A percentile compares a stretch with the other conserved stretches of the same genome.
Conservation (phyloP, 2,797 vertebrate species). For the Propithecus deckenii region DNA sequence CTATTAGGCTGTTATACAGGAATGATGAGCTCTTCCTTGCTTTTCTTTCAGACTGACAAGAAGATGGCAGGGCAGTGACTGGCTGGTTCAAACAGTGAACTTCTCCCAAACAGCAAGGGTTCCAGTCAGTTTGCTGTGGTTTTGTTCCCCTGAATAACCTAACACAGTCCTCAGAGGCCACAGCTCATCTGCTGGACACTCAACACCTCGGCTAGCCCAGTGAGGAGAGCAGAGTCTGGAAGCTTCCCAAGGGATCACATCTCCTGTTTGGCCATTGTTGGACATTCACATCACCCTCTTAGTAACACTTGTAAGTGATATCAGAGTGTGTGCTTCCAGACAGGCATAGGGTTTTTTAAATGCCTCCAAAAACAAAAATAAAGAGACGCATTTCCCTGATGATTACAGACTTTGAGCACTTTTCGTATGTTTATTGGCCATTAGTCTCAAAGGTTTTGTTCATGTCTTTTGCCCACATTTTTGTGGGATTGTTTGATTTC, state of each 20-base stretch:
- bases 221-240: background rate
- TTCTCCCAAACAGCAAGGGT: conserved; percentile 12
- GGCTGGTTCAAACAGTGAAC: background rate
- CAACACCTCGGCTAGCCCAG: background rate
- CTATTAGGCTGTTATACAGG: background rate
- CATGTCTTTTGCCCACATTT: no score
- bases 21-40: background rate
- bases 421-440: no score
- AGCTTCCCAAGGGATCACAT: background rate
- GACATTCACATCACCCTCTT: background rate
- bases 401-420: no score
- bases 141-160: conserved; percentile 13
- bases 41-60: background rate
- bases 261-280: background rate
- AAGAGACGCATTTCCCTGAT: background rate
- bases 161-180: background rate
- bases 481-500: no score
- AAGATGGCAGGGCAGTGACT: background rate
- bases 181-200: background rate
- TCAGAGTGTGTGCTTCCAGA: background rate
- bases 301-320: background rate
- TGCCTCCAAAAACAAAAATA: background rate
- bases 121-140: background rate
- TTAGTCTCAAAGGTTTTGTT: no score
- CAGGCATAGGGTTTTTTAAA: background rate